These are phyloP conservation scores for Himalopsyche tibetana DNA, from an alignment of 2,888 invertebrate species.

Conservation along the genomic window DNA sequence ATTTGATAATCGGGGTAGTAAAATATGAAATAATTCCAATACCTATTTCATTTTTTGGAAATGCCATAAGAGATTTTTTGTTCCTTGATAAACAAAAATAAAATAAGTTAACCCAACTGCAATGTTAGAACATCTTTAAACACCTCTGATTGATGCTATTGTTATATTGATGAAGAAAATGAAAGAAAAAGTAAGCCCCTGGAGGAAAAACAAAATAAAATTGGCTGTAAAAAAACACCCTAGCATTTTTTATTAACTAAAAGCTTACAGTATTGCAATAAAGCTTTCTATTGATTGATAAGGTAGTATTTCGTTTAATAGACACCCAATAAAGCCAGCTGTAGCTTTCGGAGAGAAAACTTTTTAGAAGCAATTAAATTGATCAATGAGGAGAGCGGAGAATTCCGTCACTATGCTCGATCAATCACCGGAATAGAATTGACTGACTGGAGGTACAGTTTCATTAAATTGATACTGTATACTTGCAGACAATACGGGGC, in stretches of 20 bases:
- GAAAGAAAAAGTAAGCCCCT: too few species aligned
- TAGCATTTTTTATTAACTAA: slow-evolving; percentile 11
- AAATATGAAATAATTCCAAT: too few species aligned
- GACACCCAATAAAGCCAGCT: slow-evolving; percentile 54
- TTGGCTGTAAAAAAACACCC: not conserved
- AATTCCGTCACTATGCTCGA: slow-evolving; percentile 55
- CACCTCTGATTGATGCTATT: too few species aligned
- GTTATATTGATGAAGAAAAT: too few species aligned
- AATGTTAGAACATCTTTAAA: too few species aligned
- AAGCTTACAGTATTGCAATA: slow-evolving; percentile 34
- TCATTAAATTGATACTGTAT: slow-evolving; percentile 44
- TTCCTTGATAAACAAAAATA: too few species aligned
- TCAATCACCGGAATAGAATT: slow-evolving; percentile 54
- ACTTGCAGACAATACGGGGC: not conserved
- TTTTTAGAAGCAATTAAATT: slow-evolving; percentile 64
- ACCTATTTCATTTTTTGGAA: too few species aligned
- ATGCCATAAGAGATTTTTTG: too few species aligned
- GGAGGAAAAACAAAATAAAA: not conserved
- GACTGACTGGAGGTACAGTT: slow-evolving; percentile 41
- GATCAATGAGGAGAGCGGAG: slow-evolving; percentile 58
- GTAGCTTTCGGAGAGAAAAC: slow-evolving; percentile 51
- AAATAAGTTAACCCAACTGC: too few species aligned
- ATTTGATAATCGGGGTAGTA: too few species aligned
- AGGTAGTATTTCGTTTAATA: slow-evolving; percentile 59
- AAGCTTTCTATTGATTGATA: slow-evolving; percentile 54